Conservation (phyloP, 2,888 invertebrate genomes). For the Anoncus sp. region DNA sequence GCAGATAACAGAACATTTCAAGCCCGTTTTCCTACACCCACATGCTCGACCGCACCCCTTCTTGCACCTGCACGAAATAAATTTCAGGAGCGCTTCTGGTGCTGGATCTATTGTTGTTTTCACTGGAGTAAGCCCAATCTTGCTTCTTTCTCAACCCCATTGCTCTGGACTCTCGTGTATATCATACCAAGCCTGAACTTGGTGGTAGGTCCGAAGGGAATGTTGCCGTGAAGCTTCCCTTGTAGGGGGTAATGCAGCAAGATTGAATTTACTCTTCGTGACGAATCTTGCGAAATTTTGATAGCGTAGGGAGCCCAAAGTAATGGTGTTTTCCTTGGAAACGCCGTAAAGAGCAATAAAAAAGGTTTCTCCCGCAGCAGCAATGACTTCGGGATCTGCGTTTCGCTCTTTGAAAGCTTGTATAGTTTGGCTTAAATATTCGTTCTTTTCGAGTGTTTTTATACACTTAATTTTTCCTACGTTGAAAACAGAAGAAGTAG, state of each 20-base stretch:
- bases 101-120: not conserved
- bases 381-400: not conserved
- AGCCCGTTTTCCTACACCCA: slow-evolving; percentile 1
- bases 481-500: not conserved
- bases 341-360: not conserved
- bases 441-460: slow-evolving; percentile 19
- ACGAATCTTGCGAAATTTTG: slow-evolving; percentile 43
- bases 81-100: not conserved
- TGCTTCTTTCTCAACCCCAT: slow-evolving; percentile 2
- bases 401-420: too few species aligned
- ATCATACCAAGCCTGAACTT: slow-evolving; percentile 15
- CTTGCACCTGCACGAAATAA: not conserved
- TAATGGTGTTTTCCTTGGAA: not conserved
- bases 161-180: not conserved
- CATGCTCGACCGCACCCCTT: not conserved
- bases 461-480: slow-evolving; percentile 7
- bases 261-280: slow-evolving; percentile 13
- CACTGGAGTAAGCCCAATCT: not conserved
- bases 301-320: slow-evolving; percentile 50
- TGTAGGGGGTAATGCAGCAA: slow-evolving; percentile 50
- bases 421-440: too few species aligned
- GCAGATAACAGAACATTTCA: not conserved
- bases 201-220: slow-evolving; percentile 53
- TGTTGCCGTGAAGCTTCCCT: slow-evolving; percentile 38
- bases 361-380: slow-evolving; percentile 17